phyloP scores from a whole-genome alignment of 2,113 vertebrate genomes.

The Eira barbara region DNA sequence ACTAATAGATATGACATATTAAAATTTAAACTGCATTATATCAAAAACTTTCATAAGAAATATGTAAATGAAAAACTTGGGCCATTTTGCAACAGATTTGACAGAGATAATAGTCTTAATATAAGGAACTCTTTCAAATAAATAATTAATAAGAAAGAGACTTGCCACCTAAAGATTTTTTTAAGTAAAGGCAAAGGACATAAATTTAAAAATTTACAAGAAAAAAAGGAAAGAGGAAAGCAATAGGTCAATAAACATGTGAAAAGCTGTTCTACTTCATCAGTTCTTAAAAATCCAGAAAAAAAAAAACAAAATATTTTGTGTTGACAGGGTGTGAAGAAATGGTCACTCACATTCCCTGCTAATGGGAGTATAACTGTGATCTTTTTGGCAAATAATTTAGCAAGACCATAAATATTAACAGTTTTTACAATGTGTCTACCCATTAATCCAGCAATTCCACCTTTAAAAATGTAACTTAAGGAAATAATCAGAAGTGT shows the following conservation, averaged over 20 bases:
- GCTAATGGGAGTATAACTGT: not conserved
- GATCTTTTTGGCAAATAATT: not conserved
- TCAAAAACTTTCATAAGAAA: not conserved
- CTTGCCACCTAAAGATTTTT: not conserved
- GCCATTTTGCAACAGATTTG: not conserved
- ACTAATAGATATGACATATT: not conserved
- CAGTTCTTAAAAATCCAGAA: not conserved
- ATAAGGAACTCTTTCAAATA: not conserved
- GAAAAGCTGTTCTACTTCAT: not conserved
- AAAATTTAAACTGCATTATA: constrained; percentile 1
- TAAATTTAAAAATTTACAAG: not conserved
- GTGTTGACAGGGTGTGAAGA: not conserved
- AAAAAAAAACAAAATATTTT: not conserved
- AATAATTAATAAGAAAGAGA: not conserved
- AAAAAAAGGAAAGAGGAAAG: not conserved
- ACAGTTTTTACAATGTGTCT: not conserved
- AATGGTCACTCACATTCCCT: not conserved
- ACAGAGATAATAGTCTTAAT: not conserved
- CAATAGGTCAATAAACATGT: not conserved
- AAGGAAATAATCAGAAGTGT: not conserved
- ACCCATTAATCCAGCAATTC: not conserved
- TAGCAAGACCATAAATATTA: not conserved
- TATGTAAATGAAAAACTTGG: not conserved
- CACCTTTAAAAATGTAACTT: not conserved
- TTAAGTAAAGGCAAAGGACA: not conserved